These are phyloP conservation scores for Trematomus loennbergii DNA, from an alignment of 2,113 vertebrate species.

Conservation along the genomic window DNA sequence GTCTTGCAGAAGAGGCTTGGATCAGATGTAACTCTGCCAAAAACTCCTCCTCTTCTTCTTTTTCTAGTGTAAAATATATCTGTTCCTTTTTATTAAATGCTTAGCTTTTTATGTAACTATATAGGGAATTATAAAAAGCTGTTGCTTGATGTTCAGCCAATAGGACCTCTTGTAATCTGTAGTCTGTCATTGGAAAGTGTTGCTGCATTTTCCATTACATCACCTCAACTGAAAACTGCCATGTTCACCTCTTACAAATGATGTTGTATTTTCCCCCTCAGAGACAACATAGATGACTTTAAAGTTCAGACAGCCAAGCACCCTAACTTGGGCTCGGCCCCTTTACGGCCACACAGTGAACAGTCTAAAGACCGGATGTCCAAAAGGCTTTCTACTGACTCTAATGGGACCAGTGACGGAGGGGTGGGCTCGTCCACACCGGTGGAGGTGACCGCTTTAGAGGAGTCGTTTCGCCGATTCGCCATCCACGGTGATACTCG, in stretches of 20 bases:
- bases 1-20: slow-evolving; percentile 12
- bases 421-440: slow-evolving; percentile 81
- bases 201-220: neutral
- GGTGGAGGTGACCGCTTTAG: slow-evolving; percentile 90
- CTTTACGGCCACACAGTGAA: slow-evolving; percentile 77
- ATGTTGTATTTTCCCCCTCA: slow-evolving; percentile 23
- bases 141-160: neutral
- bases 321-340: slow-evolving; percentile 67
- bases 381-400: slow-evolving; percentile 85
- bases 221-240: neutral
- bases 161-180: neutral
- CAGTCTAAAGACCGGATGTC: slow-evolving; percentile 79
- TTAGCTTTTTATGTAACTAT: neutral
- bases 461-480: slow-evolving; percentile 93
- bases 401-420: slow-evolving; percentile 88
- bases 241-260: neutral
- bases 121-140: neutral
- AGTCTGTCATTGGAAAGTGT: neutral
- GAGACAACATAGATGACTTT: slow-evolving; percentile 83
- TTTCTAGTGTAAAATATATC: too few species aligned
- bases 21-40: slow-evolving; percentile 10
- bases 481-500: slow-evolving; percentile 94
- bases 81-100: neutral
- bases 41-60: neutral
- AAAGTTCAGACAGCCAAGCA: slow-evolving; percentile 86